Percentiles rank a stretch among this genome's conserved stretches.
These are phyloP conservation scores for Euwallacea similis DNA, from an alignment of 1,140 invertebrate genomes.

Conservation along the genomic window DNA sequence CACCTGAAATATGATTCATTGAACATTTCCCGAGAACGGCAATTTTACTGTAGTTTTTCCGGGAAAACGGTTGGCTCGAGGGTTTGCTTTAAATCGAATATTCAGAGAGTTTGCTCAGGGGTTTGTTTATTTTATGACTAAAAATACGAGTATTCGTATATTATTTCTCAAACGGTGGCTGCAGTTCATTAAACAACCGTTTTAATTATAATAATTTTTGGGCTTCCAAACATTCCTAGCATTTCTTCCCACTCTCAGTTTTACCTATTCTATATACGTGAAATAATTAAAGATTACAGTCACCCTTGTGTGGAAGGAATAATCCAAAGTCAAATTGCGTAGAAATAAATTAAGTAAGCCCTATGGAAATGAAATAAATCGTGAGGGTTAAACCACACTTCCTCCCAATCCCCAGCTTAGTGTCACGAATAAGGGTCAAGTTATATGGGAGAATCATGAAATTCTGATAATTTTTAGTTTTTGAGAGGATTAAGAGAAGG, in stretches of 20 bases:
- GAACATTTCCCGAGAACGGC: no score
- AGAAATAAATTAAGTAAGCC: constrained; percentile 10
- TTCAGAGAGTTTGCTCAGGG: no score
- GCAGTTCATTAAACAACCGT: background rate
- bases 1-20: no score
- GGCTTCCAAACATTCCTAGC: background rate
- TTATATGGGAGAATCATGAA: background rate
- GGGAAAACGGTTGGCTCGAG: no score
- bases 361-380: constrained; percentile 9
- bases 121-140: background rate
- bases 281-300: background rate
- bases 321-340: constrained; percentile 5
- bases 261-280: background rate
- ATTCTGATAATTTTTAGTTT: background rate
- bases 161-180: background rate
- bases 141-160: background rate
- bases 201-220: constrained; percentile 3
- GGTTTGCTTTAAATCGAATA: no score
- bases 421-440: constrained; percentile 3
- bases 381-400: constrained; percentile 4
- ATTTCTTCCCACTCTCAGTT: background rate
- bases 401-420: background rate
- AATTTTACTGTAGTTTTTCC: no score
- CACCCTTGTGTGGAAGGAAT: no score
- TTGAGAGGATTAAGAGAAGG: no score